Base-by-base conservation (phyloP, 1,140 invertebrate species). In the Coenobita brevimanus region DNA sequence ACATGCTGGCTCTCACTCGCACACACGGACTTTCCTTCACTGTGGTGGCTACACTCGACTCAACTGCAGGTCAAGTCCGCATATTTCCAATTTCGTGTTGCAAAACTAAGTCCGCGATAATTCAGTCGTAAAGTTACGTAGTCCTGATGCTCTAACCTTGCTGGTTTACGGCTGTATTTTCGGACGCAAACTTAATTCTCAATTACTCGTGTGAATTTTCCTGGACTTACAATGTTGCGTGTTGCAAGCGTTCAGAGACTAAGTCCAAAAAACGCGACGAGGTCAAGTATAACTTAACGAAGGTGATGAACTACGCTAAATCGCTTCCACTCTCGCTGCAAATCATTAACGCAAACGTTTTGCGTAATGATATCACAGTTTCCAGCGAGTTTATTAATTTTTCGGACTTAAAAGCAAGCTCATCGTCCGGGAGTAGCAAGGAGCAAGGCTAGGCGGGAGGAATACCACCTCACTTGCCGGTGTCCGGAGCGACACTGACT, bases 401-500 rank as follows among this genome's bases (percentile, higher is more conserved):
- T 76, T 38, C 38, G 54, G 73, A 85, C 69, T 76, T 85, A 17
- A 69, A 24, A 24, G 24, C 54, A n/a, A 69, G n/a, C 30, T 50
- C 30, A 57, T 8, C 69, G 60, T 17, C 69, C 43, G 57, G 33
- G 54, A 36, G 79, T 13, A 21, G 1, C 30, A 46, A 15, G 71
- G 81, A 46, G 54, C 41, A 6, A 21, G 30, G 69, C 33, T 36
- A 60, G 82, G 43, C 69, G 41, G 46, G 41, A 84, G 82, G 71
- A 50, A 71, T 54, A 62, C 82, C 30, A 76, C 82, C 82, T 36
- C 73, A 85, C 82, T 17, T 71, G 36, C 71, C 41, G 82, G 82
- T 85, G 82, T 85, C 82, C 82, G 82, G 69, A 85, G 73, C 82
- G 82, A 85, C 82, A 85, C 82, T 85, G 82, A 85, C 82, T 85